Percentiles rank a stretch among this genome's conserved stretches.
These are phyloP conservation scores for Bagarius yarrelli DNA, from an alignment of 2,113 vertebrate species.

Conservation along the genomic window DNA sequence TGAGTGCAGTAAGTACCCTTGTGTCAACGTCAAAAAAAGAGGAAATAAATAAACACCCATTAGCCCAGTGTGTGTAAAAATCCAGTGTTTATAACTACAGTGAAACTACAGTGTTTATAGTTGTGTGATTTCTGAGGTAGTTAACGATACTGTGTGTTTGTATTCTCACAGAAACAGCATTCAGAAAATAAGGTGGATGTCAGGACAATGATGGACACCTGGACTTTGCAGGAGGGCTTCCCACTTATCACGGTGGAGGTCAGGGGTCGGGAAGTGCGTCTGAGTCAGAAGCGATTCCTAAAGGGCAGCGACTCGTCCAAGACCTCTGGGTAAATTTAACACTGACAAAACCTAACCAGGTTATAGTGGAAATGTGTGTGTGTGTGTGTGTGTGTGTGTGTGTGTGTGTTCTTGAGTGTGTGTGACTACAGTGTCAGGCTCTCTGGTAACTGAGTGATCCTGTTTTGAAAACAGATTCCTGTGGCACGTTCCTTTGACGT, in stretches of 20 bases:
- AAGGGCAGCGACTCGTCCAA: conserved; percentile 64
- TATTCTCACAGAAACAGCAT: conserved; percentile 73
- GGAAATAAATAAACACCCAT: too few relatives aligned
- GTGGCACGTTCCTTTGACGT: conserved; percentile 77
- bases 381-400: too few relatives aligned
- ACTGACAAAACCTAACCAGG: not conserved
- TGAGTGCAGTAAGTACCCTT: conserved; percentile 73
- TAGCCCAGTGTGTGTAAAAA: too few relatives aligned
- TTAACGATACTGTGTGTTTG: not conserved
- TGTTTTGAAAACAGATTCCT: conserved; percentile 62
- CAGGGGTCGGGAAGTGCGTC: conserved; percentile 74
- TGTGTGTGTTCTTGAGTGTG: too few relatives aligned
- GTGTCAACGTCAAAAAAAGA: too few relatives aligned
- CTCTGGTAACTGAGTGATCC: not conserved
- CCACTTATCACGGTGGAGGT: conserved; percentile 81
- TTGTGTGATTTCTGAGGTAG: not conserved
- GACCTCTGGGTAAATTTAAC: conserved; percentile 70
- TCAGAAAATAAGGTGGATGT: conserved; percentile 73
- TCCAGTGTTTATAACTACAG: too few relatives aligned
- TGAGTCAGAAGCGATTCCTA: conserved; percentile 81
- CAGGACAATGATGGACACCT: conserved; percentile 84
- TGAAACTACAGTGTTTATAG: not conserved
- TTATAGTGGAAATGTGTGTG: too few relatives aligned
- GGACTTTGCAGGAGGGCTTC: conserved; percentile 89
- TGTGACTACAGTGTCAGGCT: not conserved